Percentiles rank a stretch among this genome's conserved stretches.
These are phyloP conservation scores for Ardeotis arabs DNA, from an alignment of 2,113 vertebrate genomes.

Conservation along the genomic window DNA sequence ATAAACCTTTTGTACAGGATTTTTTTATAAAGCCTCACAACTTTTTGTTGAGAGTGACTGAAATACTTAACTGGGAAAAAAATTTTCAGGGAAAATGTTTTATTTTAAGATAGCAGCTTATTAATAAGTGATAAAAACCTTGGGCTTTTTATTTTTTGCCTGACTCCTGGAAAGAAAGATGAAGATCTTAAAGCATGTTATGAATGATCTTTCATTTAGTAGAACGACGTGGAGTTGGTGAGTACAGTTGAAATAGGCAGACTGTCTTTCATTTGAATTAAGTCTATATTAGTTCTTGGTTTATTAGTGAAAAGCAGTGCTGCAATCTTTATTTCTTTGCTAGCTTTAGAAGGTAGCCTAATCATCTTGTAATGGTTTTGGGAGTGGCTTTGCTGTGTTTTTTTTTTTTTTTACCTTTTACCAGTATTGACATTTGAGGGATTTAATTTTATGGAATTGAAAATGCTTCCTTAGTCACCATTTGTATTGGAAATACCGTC, in stretches of 20 bases:
- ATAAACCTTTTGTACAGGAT: not conserved
- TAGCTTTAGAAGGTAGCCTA: not conserved
- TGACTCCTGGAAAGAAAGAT: not conserved
- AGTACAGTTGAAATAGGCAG: not conserved
- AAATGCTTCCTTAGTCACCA: not conserved
- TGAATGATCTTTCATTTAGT: not conserved
- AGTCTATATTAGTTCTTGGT: not conserved
- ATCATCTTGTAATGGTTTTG: not conserved
- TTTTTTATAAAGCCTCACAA: not conserved
- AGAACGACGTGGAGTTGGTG: conserved; percentile 40
- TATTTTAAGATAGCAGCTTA: not conserved
- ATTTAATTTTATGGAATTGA: not conserved
- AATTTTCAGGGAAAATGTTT: not conserved
- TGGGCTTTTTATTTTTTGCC: not conserved
- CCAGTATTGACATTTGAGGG: not conserved
- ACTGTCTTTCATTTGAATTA: not conserved
- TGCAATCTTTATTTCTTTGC: not conserved
- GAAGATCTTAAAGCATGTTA: conserved; percentile 27
- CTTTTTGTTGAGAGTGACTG: not conserved
- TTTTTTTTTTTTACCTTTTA: not conserved
- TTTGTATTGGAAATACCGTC: not conserved
- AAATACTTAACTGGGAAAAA: not conserved
- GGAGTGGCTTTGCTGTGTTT: not conserved
- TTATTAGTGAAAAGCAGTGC: not conserved
- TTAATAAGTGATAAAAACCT: not conserved